A percentile compares a stretch with the other conserved stretches of the same genome.
phyloP scores from a whole-genome alignment of 2,113 vertebrate genomes.

The Numida meleagris region DNA sequence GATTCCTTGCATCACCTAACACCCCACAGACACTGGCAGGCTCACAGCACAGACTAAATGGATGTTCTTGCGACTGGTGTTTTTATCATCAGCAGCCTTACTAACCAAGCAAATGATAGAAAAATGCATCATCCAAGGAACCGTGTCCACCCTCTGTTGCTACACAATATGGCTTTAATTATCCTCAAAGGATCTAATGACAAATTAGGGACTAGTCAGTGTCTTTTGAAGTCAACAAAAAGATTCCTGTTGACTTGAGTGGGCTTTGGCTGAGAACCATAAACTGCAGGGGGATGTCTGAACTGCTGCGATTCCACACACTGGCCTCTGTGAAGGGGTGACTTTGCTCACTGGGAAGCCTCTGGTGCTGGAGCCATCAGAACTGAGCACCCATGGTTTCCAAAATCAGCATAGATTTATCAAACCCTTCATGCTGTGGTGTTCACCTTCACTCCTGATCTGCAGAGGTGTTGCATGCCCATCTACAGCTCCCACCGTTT shows the following conservation, averaged over 20 bases:
- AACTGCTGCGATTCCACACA: neutral
- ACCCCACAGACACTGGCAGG: neutral
- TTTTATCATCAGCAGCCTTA: neutral
- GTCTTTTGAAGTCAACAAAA: neutral
- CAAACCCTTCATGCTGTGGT: neutral
- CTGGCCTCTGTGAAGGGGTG: neutral
- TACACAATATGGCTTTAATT: neutral
- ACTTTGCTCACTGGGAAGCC: neutral
- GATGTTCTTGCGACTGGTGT: neutral
- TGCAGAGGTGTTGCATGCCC: neutral
- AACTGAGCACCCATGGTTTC: neutral
- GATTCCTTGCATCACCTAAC: neutral
- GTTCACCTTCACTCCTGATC: neutral
- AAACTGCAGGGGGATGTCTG: neutral
- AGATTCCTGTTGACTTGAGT: neutral
- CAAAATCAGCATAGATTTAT: neutral
- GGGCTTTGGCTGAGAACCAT: neutral
- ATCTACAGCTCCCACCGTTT: neutral
- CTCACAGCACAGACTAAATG: neutral
- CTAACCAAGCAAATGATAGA: neutral
- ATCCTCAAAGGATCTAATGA: neutral
- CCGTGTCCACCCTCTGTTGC: neutral
- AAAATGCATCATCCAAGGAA: neutral
- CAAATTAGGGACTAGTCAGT: neutral
- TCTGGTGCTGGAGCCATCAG: neutral